These are phyloP conservation scores for Dipodomys stephensi DNA, from an alignment of 2,113 vertebrate genomes.

Conservation along the genomic window DNA sequence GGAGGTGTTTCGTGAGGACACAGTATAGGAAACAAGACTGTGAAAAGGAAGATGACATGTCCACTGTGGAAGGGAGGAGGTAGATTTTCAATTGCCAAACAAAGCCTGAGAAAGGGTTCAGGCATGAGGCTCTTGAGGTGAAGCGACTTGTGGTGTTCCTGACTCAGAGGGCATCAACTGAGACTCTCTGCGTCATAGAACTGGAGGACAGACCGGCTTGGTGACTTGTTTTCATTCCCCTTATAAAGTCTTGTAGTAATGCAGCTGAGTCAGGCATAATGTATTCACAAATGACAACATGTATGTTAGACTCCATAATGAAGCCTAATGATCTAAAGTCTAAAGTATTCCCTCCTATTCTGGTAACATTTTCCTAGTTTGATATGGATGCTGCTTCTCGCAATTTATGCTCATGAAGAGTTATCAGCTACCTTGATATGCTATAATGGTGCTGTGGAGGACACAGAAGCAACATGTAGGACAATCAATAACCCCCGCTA, in stretches of 20 bases:
- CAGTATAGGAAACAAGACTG: not conserved
- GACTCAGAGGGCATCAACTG: not conserved
- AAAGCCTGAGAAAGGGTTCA: accelerated
- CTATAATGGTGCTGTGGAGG: not conserved
- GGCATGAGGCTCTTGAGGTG: not conserved
- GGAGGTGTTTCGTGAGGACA: not conserved
- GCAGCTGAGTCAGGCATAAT: not conserved
- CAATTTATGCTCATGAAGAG: not conserved
- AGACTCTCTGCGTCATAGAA: not conserved
- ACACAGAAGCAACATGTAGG: not conserved
- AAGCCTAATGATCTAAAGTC: not conserved
- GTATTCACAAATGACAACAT: not conserved
- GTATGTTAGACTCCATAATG: not conserved
- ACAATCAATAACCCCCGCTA: not conserved
- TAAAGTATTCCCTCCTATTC: not conserved
- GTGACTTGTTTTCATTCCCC: not conserved
- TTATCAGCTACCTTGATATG: not conserved
- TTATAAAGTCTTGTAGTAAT: not conserved
- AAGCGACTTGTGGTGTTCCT: not conserved
- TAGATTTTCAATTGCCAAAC: not conserved
- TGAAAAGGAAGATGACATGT: not conserved
- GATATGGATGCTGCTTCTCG: not conserved
- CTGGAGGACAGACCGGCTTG: not conserved
- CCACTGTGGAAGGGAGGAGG: not conserved
- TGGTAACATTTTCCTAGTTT: not conserved